Conservation (phyloP, 1,140 invertebrate genomes). For the Drosophila kikkawai region DNA sequence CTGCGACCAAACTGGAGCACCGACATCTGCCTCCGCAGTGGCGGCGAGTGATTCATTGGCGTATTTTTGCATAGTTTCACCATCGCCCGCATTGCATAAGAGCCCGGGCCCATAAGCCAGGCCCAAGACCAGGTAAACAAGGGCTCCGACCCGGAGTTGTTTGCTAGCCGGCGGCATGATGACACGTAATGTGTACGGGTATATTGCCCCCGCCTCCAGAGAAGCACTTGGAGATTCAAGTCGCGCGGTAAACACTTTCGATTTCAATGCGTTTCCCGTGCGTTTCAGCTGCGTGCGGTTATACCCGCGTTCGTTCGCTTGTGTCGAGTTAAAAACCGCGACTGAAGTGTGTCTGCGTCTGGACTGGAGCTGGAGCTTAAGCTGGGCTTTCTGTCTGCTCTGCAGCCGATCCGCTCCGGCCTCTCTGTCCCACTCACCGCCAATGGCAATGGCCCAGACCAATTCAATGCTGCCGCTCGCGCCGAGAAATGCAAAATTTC, state of each 20-base stretch:
- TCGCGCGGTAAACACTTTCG: slow-evolving; percentile 60
- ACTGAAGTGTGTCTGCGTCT: slow-evolving; percentile 40
- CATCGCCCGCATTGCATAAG: slow-evolving; percentile 69
- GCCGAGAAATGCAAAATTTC: slow-evolving; percentile 79
- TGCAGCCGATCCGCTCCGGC: slow-evolving; percentile 20
- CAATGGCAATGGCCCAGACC: slow-evolving; percentile 48
- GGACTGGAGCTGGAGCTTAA: slow-evolving; percentile 13
- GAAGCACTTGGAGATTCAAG: slow-evolving; percentile 51
- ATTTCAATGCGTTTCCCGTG: slow-evolving; percentile 48
- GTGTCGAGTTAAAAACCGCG: slow-evolving; percentile 39
- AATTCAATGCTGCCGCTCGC: slow-evolving; percentile 31
- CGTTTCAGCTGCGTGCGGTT: slow-evolving; percentile 32
- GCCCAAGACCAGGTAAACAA: slow-evolving; percentile 50
- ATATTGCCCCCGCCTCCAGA: slow-evolving; percentile 30
- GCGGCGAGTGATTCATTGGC: slow-evolving; percentile 66
- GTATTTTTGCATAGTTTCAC: slow-evolving; percentile 79
- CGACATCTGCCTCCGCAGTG: slow-evolving; percentile 14
- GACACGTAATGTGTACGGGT: slow-evolving; percentile 55
- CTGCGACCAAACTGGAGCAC: slow-evolving; percentile 71
- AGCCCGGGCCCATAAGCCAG: slow-evolving; percentile 34
- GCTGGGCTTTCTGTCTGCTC: slow-evolving; percentile 24
- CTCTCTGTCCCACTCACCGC: slow-evolving; percentile 31
- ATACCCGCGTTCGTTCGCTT: slow-evolving; percentile 15
- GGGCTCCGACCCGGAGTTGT: slow-evolving; percentile 42
- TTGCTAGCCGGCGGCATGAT: slow-evolving; percentile 58